A percentile compares a stretch with the other conserved stretches of the same genome.
Evolutionary conservation across 2,113 vertebrate genomes (phyloP).

Genomic region (Plecturocebus donacophilus): DNA sequence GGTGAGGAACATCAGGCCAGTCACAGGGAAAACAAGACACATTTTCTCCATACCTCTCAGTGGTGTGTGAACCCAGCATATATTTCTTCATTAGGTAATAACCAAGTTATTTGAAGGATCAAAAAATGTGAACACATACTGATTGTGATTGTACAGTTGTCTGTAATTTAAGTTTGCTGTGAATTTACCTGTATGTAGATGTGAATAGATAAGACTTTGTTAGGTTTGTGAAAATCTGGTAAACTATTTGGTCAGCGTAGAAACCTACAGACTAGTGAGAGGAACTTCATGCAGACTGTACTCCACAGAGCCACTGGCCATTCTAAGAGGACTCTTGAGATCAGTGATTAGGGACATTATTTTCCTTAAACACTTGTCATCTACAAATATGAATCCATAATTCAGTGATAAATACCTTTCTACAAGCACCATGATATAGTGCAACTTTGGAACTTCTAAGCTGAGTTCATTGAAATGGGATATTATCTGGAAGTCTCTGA

Average conservation of each 20-base stretch:
- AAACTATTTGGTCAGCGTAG: background rate
- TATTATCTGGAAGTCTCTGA: background rate
- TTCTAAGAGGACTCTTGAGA: background rate
- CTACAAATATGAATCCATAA: background rate
- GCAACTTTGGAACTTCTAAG: background rate
- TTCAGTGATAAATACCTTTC: background rate
- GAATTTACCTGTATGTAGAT: background rate
- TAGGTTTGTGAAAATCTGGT: background rate
- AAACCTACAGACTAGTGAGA: background rate
- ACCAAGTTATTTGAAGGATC: background rate
- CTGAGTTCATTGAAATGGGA: background rate
- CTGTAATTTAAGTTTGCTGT: background rate
- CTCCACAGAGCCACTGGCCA: background rate
- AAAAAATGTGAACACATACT: background rate
- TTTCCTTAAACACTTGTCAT: background rate
- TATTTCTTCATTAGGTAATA: background rate
- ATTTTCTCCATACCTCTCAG: background rate
- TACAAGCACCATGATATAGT: background rate
- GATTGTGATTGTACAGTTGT: background rate
- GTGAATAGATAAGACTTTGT: background rate
- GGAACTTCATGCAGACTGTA: background rate
- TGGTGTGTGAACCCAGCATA: background rate
- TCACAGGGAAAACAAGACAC: background rate
- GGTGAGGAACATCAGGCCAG: background rate
- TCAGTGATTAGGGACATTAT: background rate